Evolutionary conservation across 1,140 invertebrate species (phyloP), one percentile per base, ranked within the genome.

Genomic region (Cyclargus thomasi): DNA sequence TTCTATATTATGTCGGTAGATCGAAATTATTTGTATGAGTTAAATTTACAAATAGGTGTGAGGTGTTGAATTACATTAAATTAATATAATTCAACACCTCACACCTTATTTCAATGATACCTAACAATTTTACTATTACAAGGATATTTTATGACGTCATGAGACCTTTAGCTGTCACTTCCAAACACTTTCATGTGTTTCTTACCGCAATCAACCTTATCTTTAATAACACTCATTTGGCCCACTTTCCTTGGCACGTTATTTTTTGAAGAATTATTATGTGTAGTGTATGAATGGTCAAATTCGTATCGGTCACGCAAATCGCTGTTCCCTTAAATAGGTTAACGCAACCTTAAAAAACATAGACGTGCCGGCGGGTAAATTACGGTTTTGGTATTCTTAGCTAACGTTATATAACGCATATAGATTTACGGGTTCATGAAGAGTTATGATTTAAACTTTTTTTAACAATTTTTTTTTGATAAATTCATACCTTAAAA

Each of bases 401-500:
- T 16, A 47, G 39, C 39, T 47, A 14, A 11, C 14, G 14, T 47
- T 47, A 47, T 47, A 16, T 47, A 47, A 47, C 4, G 29, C 29
- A 29, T 29, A 29, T 23, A 23, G 23, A 23, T 23, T 23, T 23
- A 6, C 2, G 23, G 23, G 23, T n/a, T n/a, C n/a, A n/a, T n/a
- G n/a, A n/a, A n/a, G n/a, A n/a, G n/a, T n/a, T n/a, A n/a, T n/a
- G n/a, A n/a, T n/a, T n/a, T n/a, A n/a, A n/a, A n/a, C n/a, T n/a
- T n/a, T n/a, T n/a, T n/a, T n/a, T n/a, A n/a, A n/a, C n/a, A n/a
- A n/a, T n/a, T n/a, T n/a, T n/a, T n/a, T n/a, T n/a, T n/a, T n/a
- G 8, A 29, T 29, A 29, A 29, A 7, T 29, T 47, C 65, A 73
- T 70, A 94, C 95, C 90, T 97, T 98, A 82, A 99, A 99, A 91